Percentiles rank a stretch among this genome's conserved stretches.
Evolutionary conservation across 2,113 vertebrate genomes (phyloP).

Genomic region (Buteo buteo): DNA sequence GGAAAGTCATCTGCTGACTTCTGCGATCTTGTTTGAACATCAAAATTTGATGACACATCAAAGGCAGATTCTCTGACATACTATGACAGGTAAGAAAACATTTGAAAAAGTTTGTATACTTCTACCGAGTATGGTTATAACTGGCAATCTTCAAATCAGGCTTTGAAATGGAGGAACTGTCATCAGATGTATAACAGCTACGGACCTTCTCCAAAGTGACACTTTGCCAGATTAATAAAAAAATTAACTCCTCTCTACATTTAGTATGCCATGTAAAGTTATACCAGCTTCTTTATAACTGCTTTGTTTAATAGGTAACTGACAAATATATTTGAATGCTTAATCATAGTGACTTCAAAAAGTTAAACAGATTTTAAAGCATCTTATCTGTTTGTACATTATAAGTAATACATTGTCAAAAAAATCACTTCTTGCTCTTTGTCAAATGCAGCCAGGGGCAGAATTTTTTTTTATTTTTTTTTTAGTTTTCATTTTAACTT

Average conservation of each 20-base stretch:
- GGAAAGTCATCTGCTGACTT: neutral
- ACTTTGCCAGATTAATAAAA: neutral
- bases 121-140: neutral
- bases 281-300: neutral
- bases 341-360: neutral
- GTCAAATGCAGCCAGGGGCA: neutral
- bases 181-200: neutral
- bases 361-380: conserved; percentile 10
- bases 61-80: neutral
- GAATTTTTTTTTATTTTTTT: neutral
- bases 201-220: neutral
- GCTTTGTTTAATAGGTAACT: conserved; percentile 16
- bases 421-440: conserved; percentile 11
- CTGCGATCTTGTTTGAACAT: neutral
- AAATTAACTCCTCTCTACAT: neutral
- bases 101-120: neutral
- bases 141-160: neutral
- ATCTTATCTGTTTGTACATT: neutral
- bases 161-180: neutral
- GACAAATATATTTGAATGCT: neutral
- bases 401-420: neutral
- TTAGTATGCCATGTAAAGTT: neutral
- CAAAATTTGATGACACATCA: neutral
- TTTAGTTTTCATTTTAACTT: neutral
- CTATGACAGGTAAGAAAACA: neutral